These are phyloP conservation scores for Drosophila lini DNA, from an alignment of 1,140 invertebrate species.

Conservation along the genomic window DNA sequence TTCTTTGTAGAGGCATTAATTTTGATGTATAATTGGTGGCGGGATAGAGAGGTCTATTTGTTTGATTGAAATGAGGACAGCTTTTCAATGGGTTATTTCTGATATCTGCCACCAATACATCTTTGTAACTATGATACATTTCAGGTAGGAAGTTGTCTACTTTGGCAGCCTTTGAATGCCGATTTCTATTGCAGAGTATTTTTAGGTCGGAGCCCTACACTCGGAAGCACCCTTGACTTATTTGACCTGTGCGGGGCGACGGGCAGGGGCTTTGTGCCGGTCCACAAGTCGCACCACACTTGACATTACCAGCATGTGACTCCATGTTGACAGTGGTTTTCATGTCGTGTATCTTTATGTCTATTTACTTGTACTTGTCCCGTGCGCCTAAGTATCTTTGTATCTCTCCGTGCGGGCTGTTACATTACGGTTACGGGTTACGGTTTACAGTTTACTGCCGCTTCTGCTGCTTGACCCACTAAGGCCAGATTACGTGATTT, in stretches of 20 bases:
- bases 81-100: not conserved
- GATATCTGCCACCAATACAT: not conserved
- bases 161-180: slow-evolving; percentile 1
- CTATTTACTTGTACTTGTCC: slow-evolving; percentile 50
- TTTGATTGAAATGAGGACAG: not conserved
- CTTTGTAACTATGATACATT: not conserved
- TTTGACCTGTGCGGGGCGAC: slow-evolving; percentile 7
- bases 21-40: no score
- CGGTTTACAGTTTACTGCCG: slow-evolving; percentile 50
- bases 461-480: slow-evolving; percentile 64
- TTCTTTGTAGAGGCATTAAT: not conserved
- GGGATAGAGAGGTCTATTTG: not conserved
- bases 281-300: slow-evolving; percentile 31
- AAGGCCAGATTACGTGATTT: slow-evolving; percentile 74
- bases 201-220: slow-evolving; percentile 24
- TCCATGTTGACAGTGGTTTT: slow-evolving; percentile 43
- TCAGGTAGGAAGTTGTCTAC: not conserved
- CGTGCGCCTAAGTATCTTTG: slow-evolving; percentile 10
- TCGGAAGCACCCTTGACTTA: slow-evolving; percentile 12
- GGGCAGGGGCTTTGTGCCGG: slow-evolving; percentile 10
- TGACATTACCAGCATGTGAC: slow-evolving; percentile 38
- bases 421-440: slow-evolving; percentile 37
- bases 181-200: slow-evolving; percentile 39
- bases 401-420: slow-evolving; percentile 39
- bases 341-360: slow-evolving; percentile 53